phyloP scores from a whole-genome alignment of 2,113 vertebrate species.

The Aptenodytes patagonicus region DNA sequence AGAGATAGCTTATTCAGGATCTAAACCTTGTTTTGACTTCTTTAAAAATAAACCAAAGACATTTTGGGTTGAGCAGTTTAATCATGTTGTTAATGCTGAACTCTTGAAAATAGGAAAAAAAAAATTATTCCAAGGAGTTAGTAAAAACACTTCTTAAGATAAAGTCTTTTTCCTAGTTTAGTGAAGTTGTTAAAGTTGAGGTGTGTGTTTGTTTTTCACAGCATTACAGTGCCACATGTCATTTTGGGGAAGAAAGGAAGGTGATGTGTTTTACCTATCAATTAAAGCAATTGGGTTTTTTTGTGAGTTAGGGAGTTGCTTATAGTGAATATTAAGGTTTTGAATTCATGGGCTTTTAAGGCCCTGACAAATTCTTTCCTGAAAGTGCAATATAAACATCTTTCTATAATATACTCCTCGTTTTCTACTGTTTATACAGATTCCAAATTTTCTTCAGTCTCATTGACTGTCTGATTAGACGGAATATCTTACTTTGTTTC shows the following conservation, averaged over 20 bases:
- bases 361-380: neutral
- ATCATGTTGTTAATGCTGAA: neutral
- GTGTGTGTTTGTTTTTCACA: neutral
- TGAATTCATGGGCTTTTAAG: neutral
- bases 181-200: neutral
- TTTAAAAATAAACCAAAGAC: neutral
- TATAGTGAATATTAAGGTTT: neutral
- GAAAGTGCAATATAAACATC: neutral
- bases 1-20: neutral
- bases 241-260: neutral
- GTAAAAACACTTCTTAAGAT: neutral
- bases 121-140: neutral
- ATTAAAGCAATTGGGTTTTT: neutral
- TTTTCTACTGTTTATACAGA: neutral
- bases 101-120: neutral
- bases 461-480: neutral
- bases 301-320: neutral
- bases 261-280: neutral
- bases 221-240: neutral
- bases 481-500: neutral
- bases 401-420: fast-evolving
- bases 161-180: neutral
- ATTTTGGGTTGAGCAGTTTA: neutral
- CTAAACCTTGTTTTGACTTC: neutral
- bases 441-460: neutral